Base-by-base conservation (phyloP, 2,113 vertebrate species). In the Corvus cornix region DNA sequence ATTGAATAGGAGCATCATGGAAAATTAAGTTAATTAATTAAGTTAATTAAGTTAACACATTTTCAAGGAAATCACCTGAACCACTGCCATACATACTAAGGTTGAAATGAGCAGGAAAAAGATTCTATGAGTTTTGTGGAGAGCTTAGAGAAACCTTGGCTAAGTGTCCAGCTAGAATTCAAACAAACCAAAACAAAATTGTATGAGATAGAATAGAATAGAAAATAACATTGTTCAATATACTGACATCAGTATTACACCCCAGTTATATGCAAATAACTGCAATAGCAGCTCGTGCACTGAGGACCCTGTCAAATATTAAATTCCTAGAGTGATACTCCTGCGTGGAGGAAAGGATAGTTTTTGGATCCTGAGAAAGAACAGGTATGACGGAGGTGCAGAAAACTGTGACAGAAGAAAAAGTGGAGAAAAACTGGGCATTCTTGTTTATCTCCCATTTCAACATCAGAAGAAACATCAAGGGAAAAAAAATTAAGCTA, bases 331-430 rank as follows among this genome's bases (percentile, higher is more conserved):
- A 68, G 6, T 52, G 49, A 53, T 58, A 53, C 18, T 75, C 13
- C 28, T 49, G 2, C 24, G 18, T 43, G 52, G 55, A 96, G 41
- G 39, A 81, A 56, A 87, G 22, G 41, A 46, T 20, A 30, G 5
- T 18, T 39, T 84, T 63, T 59, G 49, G 23, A 66, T 46, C 49
- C 59, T 62, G 52, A 76, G 58, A 80, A 82, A 58, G 46, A 83
- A 53, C 0, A 3, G 16, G 6, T 56, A 18, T 60, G 81, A 56
- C 9, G 16, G 41, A 64, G 16, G 4, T 79, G 18, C 0, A 0
- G 30, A 70, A 94, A 87, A 75, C 0, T 2, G 27, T 33, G 48
- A 35, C 48, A 51, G 30, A 67, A 80, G 35, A 62, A 56, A 91
- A 39, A 64, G 15, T 53, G 31, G 31, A 51, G 15, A 39, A 87